These are phyloP conservation scores for Nibea albiflora DNA, from an alignment of 2,113 vertebrate genomes.

Conservation along the genomic window DNA sequence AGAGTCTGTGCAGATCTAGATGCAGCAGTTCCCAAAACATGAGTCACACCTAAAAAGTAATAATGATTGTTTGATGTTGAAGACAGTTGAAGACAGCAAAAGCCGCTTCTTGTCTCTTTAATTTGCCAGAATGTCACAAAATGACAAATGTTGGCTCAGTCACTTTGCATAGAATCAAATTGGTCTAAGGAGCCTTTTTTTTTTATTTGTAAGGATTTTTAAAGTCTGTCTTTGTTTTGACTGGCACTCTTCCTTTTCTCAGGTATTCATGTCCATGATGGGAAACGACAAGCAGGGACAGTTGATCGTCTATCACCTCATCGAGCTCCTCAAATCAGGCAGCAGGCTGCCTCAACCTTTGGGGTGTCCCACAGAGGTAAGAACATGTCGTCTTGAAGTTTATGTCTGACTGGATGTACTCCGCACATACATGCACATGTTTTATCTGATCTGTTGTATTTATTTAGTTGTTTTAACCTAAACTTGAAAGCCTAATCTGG, in stretches of 20 bases:
- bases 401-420: neutral
- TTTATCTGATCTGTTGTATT: neutral
- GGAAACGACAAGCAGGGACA: slow-evolving; percentile 98
- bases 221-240: slow-evolving; percentile 14
- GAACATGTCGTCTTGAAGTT: neutral
- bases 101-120: no score
- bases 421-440: neutral
- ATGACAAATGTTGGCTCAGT: no score
- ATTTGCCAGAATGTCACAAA: no score
- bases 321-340: slow-evolving; percentile 93
- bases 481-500: neutral
- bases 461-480: neutral
- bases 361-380: slow-evolving; percentile 92
- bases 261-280: slow-evolving; percentile 99
- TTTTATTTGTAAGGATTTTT: neutral
- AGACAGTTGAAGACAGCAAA: no score
- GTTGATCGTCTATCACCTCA: slow-evolving; percentile 97
- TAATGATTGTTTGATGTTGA: no score
- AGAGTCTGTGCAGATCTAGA: no score
- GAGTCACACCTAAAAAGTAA: no score
- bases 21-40: no score
- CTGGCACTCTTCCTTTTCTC: slow-evolving; percentile 51
- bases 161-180: no score
- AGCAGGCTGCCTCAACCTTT: slow-evolving; percentile 91
- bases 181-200: neutral